Evolutionary conservation across 1,140 invertebrate species (phyloP), one percentile per base, ranked within the genome.

Genomic region (Oedothorax gibbosus): DNA sequence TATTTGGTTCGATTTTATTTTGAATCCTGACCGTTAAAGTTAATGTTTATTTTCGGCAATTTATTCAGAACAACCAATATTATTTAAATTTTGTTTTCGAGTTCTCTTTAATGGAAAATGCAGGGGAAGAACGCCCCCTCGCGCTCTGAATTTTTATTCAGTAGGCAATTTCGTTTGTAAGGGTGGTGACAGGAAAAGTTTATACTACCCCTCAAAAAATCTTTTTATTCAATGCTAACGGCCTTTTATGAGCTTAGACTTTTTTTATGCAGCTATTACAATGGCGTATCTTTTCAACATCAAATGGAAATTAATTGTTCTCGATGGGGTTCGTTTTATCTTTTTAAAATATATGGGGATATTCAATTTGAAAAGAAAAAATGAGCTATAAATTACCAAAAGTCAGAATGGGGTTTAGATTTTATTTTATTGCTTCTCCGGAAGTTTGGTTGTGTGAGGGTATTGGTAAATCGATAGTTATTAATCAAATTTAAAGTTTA

Each of bases 21-120:
- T 64, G 51, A 79, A 79, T 79, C 71, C 66, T 68, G 78, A 71
- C 78, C 78, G 78, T 81, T 71, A 69, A 71, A 81, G 78, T 81
- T 81, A 71, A 81, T 81, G 78, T 81, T 81, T 81, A 81, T 81
- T 81, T 81, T 81, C 78, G 60, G 49, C 78, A 68, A 81, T 81
- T 81, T 81, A 81, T 81, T 81, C 78, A 81, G 66, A 71, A 81
- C 78, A 71, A 81, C 78, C 78, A 81, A 81, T 81, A 81, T 81
- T 81, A 81, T 81, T 81, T 81, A 81, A 81, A 81, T 81, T 81
- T 81, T 81, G 71, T 81, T 81, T 81, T 81, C 78, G 66, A 35
- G 78, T 81, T 62, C 66, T 35, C 54, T 71, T 35, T 35, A 56
- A 71, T 71, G 66, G 65, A 21, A n/a, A 56, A 50, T 65, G 49